Base-by-base conservation (phyloP, 2,797 vertebrate species). In the Enteromius viviparus region DNA sequence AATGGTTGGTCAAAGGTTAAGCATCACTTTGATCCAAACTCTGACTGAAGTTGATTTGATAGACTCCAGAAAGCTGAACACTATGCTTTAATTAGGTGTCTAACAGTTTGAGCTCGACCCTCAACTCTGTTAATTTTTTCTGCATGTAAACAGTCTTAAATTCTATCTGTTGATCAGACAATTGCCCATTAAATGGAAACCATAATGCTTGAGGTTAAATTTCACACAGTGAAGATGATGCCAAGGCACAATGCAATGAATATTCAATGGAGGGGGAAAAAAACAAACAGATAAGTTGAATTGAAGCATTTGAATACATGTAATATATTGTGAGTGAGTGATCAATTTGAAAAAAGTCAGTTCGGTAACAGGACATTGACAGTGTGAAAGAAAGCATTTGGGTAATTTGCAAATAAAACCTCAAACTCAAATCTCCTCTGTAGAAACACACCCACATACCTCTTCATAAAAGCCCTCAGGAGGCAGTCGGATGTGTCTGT, bases 401-500 rank as follows among this genome's bases (percentile, higher is more conserved):
- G 79, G 86, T 89, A 65, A 89, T 86, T 88, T 86, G 79, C 85
- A 85, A 86, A 90, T 83, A 88, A 88, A 86, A 87, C 81, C 68
- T 80, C 29, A 40, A 82, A 89, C 87, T 78, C 64, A 86, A 87
- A 72, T 51, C 69, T 74, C 76, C 77, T 87, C 85, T 66, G 84
- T 77, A 78, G 45, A 87, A 89, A 88, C 86, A 89, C 89, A 87
- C 89, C 91, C 90, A 90, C 90, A 89, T 89, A 89, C 89, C 89
- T 85, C 82, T 85, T 87, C 84, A 72, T 88, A 87, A 89, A 88
- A 65, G 81, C 89, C 91, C 89, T 85, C 66, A 81, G 89, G 91
- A 91, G 79, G 86, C 85, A 86, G 88, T 90, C 87, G 88, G 84
- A 87, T 86, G 85, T 88, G 88, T 91, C 90, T 92, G 92, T 91